Evolutionary conservation across 2,797 vertebrate genomes (phyloP).

Genomic region (Eleutherodactylus coqui): DNA sequence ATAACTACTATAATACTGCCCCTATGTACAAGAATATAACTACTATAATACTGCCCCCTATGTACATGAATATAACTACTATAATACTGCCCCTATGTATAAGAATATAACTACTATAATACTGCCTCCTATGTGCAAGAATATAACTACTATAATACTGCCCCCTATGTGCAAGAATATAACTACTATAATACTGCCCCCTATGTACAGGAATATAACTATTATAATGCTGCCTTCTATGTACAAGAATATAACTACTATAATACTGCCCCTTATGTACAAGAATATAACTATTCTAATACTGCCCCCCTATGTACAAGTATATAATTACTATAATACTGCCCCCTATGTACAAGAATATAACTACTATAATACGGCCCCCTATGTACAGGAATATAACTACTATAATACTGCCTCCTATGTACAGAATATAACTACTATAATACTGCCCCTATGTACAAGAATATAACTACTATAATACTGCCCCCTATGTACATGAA

Average conservation of each 20-base stretch:
- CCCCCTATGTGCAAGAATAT: background rate
- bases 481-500: background rate
- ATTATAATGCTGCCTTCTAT: background rate
- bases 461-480: background rate
- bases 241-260: background rate
- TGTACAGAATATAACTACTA: background rate
- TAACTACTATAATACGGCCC: too few species aligned
- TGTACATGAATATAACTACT: background rate
- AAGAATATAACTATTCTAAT: background rate
- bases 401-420: background rate
- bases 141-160: constrained; percentile 10
- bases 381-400: too few species aligned
- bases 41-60: background rate
- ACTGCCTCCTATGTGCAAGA: background rate
- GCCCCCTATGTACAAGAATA: background rate
- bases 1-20: too few species aligned
- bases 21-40: too few species aligned
- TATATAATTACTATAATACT: background rate
- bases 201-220: background rate
- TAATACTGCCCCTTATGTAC: background rate
- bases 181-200: background rate
- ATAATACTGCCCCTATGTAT: background rate
- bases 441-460: background rate
- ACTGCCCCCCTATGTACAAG: background rate
- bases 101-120: background rate